phyloP scores from a whole-genome alignment of 2,113 vertebrate genomes.

The Choloepus hoffmanni region DNA sequence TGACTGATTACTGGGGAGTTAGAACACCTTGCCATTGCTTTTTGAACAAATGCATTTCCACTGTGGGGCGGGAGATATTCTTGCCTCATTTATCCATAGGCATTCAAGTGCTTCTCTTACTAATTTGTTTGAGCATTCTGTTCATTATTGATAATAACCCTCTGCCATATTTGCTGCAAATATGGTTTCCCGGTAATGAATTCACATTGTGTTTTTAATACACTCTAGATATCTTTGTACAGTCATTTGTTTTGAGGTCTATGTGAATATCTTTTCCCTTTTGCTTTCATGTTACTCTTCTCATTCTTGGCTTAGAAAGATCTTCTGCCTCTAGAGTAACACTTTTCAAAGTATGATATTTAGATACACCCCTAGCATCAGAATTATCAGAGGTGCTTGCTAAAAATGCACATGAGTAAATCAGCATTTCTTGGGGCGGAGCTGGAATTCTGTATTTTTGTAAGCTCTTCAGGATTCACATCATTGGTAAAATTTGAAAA shows the following conservation, averaged over 20 bases:
- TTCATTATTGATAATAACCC: background rate
- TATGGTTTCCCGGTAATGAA: background rate
- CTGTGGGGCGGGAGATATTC: background rate
- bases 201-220: background rate
- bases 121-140: background rate
- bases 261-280: background rate
- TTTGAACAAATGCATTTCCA: constrained; percentile 16
- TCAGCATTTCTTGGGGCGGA: background rate
- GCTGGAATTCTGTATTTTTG: background rate
- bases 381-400: background rate
- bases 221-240: background rate
- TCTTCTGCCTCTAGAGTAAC: background rate
- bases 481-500: background rate
- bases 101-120: background rate
- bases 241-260: background rate
- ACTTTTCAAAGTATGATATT: background rate
- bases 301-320: background rate
- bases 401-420: background rate
- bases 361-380: background rate
- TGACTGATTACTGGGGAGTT: background rate
- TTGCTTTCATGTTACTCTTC: background rate
- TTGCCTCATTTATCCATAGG: background rate
- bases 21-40: constrained; percentile 2
- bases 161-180: background rate
- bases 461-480: background rate